Evolutionary conservation across 2,888 invertebrate species (phyloP).

Genomic region (Macrosiphum euphorbiae): DNA sequence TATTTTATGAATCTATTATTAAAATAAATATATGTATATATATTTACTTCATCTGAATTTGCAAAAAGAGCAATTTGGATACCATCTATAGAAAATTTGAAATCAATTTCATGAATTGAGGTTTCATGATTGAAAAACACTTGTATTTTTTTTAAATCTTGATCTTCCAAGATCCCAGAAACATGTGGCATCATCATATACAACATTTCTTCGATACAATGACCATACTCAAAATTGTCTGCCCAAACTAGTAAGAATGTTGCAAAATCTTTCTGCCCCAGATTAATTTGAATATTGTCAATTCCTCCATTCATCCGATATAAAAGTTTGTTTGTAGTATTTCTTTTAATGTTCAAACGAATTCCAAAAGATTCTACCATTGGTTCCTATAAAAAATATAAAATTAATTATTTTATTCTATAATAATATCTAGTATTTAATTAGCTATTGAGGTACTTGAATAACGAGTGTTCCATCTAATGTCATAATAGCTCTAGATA

Average conservation of each 20-base stretch:
- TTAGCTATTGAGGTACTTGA: conserved; percentile 72
- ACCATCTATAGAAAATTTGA: conserved; percentile 77
- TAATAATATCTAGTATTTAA: background rate
- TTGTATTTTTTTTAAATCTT: conserved; percentile 78
- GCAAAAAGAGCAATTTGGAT: conserved; percentile 80
- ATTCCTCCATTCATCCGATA: conserved; percentile 77
- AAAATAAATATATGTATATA: conserved; percentile 37
- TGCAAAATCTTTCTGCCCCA: conserved; percentile 81
- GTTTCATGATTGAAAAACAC: conserved; percentile 77
- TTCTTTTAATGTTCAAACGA: conserved; percentile 81
- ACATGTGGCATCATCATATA: conserved; percentile 29
- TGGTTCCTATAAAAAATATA: conserved; percentile 74
- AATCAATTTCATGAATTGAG: conserved; percentile 75
- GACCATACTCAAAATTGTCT: conserved; percentile 61
- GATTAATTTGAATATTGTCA: conserved; percentile 78
- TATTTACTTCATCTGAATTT: conserved; percentile 79
- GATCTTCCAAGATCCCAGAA: conserved; percentile 70
- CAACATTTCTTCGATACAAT: conserved; percentile 50
- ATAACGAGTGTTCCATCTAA: conserved; percentile 81
- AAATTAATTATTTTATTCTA: background rate
- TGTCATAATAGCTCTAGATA: conserved; percentile 81
- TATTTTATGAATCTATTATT: conserved; percentile 7
- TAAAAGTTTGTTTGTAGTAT: conserved; percentile 72
- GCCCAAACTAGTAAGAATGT: conserved; percentile 79
- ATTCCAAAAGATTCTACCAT: conserved; percentile 82